Evolutionary conservation across 2,888 invertebrate genomes (phyloP).

Genomic region (Temnothorax rugatulus): DNA sequence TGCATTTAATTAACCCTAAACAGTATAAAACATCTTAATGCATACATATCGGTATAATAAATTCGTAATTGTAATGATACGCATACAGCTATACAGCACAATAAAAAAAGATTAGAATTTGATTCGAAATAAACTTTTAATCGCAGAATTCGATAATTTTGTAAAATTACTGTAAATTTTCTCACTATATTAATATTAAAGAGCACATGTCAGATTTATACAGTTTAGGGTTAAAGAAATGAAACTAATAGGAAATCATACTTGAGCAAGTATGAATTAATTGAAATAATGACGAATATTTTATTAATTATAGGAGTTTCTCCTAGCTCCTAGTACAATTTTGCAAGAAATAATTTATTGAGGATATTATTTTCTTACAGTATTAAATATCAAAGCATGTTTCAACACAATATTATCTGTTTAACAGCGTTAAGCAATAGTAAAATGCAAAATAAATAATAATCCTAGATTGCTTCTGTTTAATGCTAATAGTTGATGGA

Average conservation of each 20-base stretch:
- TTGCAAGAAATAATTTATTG: slow-evolving; percentile 36
- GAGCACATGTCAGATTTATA: slow-evolving; percentile 7
- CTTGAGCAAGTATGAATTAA: slow-evolving; percentile 7
- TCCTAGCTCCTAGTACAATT: not conserved
- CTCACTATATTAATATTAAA: not conserved
- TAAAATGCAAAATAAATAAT: not conserved
- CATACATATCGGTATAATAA: slow-evolving; percentile 21
- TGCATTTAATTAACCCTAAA: slow-evolving; percentile 38
- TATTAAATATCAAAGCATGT: slow-evolving; percentile 33
- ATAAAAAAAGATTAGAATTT: slow-evolving; percentile 7
- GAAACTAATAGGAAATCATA: slow-evolving; percentile 10
- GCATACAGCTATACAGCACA: not conserved
- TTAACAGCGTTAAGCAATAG: not conserved
- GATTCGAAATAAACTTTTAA: not conserved
- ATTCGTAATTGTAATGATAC: not conserved
- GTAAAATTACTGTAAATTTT: slow-evolving; percentile 1
- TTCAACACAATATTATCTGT: slow-evolving; percentile 11
- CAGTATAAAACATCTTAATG: slow-evolving; percentile 30
- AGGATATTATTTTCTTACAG: slow-evolving; percentile 15
- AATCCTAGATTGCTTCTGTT: slow-evolving; percentile 20
- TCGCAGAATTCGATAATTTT: not conserved
- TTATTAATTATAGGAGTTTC: not conserved
- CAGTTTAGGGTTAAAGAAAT: slow-evolving; percentile 43
- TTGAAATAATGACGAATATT: slow-evolving; percentile 12
- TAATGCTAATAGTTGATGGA: slow-evolving; percentile 7